Evolutionary conservation across 2,797 vertebrate species (phyloP), one percentile per base, ranked within the genome.

Genomic region (Lepilemur ruficaudatus): DNA sequence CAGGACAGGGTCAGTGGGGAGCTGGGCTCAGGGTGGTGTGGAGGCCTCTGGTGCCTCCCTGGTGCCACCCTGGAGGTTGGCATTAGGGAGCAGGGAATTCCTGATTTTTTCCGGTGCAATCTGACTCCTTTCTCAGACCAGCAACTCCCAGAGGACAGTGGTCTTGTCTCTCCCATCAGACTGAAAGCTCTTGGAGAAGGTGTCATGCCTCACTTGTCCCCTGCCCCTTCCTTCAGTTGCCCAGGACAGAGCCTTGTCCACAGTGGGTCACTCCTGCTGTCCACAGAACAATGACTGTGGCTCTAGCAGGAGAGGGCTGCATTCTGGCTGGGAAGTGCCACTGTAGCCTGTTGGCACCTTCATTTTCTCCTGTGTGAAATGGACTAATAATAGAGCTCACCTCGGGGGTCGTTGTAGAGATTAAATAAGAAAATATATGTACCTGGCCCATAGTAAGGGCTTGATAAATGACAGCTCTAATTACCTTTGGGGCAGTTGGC

Each of bases 221-320:
- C 12, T n/a, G 22, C 55, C 35, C 23, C 5, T 61, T 32, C 70
- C 17, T n/a, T 95, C 65, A 35, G 41, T 5, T 57, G 35, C 46
- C 43, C 88, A 78, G 57, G 22, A 57, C 59, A 76, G 67, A 93
- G 76, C 35, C 80, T 48, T 52, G 57, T 63, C 89, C 67, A 17
- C 14, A 55, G 55, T 0, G 10, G 30, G 13, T 46, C 32, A 15
- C 9, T 85, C 32, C 52, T 57, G 38, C 48, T 57, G 63, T 43
- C 65, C 67, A n/a, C 12, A 41, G 17, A 43, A 35, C 30, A 65
- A 1, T 38, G 67, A 30, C 18, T 61, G 23, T 50, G 9, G 59
- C 67, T n/a, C 72, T 87, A 90, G 50, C 50, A 59, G 30, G 32
- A 85, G 11, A 1, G 43, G 80, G 57, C 28, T 79, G 35, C 50